phyloP scores from a whole-genome alignment of 2,113 vertebrate genomes.

The Tamias sibiricus region DNA sequence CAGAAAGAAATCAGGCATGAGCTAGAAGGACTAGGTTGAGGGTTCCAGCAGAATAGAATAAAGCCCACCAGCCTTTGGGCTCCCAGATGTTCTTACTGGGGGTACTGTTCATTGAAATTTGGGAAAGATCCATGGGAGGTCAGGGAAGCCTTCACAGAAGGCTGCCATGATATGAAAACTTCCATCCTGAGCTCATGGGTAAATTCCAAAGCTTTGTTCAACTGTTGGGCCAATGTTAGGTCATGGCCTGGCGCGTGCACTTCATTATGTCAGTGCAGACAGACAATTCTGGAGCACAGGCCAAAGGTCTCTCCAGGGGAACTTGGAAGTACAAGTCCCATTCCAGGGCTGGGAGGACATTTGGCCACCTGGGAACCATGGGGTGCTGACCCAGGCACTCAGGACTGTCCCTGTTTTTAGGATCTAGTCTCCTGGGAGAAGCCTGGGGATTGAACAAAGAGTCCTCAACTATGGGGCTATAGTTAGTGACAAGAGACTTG shows the following conservation, averaged over 20 bases:
- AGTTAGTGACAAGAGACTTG: background rate
- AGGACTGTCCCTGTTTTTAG: background rate
- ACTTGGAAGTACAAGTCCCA: background rate
- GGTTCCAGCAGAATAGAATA: background rate
- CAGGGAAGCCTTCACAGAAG: background rate
- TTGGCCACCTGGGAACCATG: background rate
- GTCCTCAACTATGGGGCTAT: background rate
- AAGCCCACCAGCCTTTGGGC: background rate
- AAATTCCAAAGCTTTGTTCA: background rate
- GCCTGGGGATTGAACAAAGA: background rate
- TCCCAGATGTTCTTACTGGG: background rate
- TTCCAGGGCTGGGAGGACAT: background rate
- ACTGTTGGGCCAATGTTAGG: rapidly evolving
- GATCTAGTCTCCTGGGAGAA: background rate
- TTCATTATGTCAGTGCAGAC: background rate
- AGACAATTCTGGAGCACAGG: background rate
- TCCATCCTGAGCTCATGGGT: background rate
- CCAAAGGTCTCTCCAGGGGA: background rate
- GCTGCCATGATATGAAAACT: too few species aligned
- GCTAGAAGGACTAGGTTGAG: rapidly evolving
- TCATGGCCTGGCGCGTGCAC: background rate
- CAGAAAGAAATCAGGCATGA: background rate
- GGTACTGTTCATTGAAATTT: background rate
- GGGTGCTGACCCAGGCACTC: background rate
- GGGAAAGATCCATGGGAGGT: too few species aligned